phyloP scores from a whole-genome alignment of 2,888 invertebrate genomes.

The Dendrolimus houi region DNA sequence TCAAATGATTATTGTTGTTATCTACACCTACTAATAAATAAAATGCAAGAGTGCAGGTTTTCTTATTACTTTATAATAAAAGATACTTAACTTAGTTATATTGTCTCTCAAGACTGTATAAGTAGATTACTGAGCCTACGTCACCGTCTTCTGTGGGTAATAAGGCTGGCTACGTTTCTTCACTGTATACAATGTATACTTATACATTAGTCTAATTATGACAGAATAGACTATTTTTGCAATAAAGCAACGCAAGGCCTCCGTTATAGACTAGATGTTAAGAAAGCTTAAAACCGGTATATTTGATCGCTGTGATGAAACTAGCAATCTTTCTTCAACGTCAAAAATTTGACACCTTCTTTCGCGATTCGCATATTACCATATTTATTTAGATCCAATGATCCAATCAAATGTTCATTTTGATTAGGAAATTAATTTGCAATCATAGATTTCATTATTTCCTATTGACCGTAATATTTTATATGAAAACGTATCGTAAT shows the following conservation, averaged over 20 bases:
- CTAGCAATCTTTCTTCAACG: background rate
- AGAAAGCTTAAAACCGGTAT: background rate
- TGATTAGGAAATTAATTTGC: background rate
- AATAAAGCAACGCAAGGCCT: background rate
- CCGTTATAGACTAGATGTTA: background rate
- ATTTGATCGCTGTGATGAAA: background rate
- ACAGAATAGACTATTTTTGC: background rate
- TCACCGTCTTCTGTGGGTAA: too few relatives aligned
- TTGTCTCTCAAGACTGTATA: too few relatives aligned
- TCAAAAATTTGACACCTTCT: background rate
- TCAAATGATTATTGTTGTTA: too few relatives aligned
- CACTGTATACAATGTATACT: too few relatives aligned
- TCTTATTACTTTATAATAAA: too few relatives aligned
- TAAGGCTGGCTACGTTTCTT: too few relatives aligned
- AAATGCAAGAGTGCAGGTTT: too few relatives aligned
- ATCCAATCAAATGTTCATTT: background rate
- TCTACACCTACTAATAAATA: too few relatives aligned
- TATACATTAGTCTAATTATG: background rate
- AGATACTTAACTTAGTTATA: too few relatives aligned
- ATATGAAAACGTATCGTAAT: background rate
- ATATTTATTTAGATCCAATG: too few relatives aligned
- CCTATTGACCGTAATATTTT: background rate
- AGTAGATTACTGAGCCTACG: too few relatives aligned
- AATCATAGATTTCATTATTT: background rate
- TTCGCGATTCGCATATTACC: too few relatives aligned